Percentiles rank a stretch among this genome's conserved stretches.
These are phyloP conservation scores for Lordiphosa clarofinis DNA, from an alignment of 1,140 invertebrate genomes.

Conservation along the genomic window DNA sequence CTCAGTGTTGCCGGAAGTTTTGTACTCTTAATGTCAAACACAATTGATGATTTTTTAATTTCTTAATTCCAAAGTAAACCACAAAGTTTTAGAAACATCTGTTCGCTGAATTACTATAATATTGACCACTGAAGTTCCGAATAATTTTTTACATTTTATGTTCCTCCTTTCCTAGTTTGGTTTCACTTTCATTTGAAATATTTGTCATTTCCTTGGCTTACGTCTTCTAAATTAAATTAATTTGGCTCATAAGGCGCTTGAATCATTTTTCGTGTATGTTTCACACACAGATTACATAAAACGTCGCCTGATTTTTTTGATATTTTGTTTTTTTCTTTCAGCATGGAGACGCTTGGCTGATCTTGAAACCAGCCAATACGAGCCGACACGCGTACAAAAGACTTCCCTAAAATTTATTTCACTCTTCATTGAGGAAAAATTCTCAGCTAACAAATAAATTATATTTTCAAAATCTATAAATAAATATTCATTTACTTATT, in stretches of 20 bases:
- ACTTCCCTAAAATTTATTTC: slow-evolving; percentile 31
- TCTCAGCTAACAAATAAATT: slow-evolving; percentile 12
- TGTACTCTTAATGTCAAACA: no score
- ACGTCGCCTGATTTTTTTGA: slow-evolving; percentile 22
- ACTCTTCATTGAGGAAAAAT: slow-evolving; percentile 15
- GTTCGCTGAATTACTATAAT: no score
- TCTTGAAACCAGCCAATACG: slow-evolving; percentile 11
- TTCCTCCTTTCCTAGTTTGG: not conserved
- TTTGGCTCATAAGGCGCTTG: slow-evolving; percentile 42
- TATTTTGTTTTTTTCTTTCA: not conserved
- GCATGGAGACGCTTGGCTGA: slow-evolving; percentile 32
- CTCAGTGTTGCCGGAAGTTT: no score
- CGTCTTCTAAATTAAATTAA: slow-evolving; percentile 45
- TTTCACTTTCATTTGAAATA: slow-evolving; percentile 38
- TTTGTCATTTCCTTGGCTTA: slow-evolving; percentile 29
- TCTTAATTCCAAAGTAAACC: no score
- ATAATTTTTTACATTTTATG: no score
- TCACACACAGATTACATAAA: slow-evolving; percentile 41
- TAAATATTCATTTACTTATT: slow-evolving; percentile 34
- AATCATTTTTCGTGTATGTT: slow-evolving; percentile 22
- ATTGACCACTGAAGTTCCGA: no score
- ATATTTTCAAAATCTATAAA: slow-evolving; percentile 38
- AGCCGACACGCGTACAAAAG: slow-evolving; percentile 10
- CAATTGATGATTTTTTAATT: no score
- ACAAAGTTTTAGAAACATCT: no score